These are phyloP conservation scores for Symphodus melops DNA, from an alignment of 2,113 vertebrate genomes.

Conservation along the genomic window DNA sequence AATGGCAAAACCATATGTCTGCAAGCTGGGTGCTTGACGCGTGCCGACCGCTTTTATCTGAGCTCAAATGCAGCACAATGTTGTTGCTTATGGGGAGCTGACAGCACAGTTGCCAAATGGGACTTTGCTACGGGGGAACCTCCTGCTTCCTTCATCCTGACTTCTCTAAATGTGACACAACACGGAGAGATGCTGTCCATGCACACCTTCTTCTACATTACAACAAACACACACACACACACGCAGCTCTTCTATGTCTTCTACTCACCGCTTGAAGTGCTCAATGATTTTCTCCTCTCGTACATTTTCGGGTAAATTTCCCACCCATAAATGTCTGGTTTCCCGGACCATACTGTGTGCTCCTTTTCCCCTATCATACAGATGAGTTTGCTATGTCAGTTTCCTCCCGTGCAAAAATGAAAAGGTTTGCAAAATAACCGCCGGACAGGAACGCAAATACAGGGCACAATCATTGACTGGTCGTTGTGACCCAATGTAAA, in stretches of 20 bases:
- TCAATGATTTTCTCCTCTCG: conserved; percentile 99
- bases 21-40: conserved; percentile 22
- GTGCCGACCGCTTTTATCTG: conserved; percentile 17
- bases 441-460: conserved; percentile 37
- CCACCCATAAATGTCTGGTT: conserved; percentile 99
- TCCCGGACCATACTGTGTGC: conserved; percentile 97
- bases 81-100: conserved; percentile 51
- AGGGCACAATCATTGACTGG: conserved; percentile 72
- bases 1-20: conserved; percentile 51
- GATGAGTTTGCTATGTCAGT: conserved; percentile 79
- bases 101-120: conserved; percentile 68
- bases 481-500: conserved; percentile 77
- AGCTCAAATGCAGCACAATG: conserved; percentile 37
- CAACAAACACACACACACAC: conserved; percentile 22
- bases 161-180: conserved; percentile 66
- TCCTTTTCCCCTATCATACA: conserved; percentile 85
- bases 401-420: conserved; percentile 70
- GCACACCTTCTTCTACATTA: conserved; percentile 38
- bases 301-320: conserved; percentile 99
- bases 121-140: conserved; percentile 66
- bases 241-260: conserved; percentile 22
- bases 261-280: conserved; percentile 99
- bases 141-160: conserved; percentile 71
- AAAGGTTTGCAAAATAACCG: conserved; percentile 63
- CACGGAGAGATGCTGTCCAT: conserved; percentile 58